Evolutionary conservation across 2,888 invertebrate species (phyloP).

Genomic region (Temnothorax unifasciatus): DNA sequence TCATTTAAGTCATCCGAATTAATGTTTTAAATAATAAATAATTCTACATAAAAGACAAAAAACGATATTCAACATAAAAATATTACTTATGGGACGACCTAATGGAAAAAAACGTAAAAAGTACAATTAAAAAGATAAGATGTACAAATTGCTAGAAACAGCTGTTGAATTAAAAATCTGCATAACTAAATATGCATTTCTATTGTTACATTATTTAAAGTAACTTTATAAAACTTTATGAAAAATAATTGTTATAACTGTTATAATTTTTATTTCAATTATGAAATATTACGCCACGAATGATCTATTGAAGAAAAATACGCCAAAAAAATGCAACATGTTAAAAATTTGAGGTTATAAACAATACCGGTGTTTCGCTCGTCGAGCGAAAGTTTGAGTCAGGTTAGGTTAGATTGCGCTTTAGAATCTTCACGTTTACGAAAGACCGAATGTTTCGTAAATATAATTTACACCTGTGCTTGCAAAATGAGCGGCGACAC

Average conservation of each 20-base stretch:
- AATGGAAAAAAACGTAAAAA: neutral
- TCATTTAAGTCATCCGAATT: neutral
- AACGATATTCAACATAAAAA: neutral
- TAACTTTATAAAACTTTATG: neutral
- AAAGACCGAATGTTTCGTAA: neutral
- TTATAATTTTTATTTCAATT: neutral
- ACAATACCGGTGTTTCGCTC: neutral
- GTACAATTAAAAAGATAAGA: neutral
- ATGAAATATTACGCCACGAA: neutral
- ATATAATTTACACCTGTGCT: neutral
- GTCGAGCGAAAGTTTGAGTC: neutral
- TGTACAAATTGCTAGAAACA: neutral
- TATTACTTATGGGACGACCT: neutral
- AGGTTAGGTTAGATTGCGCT: constrained; percentile 13
- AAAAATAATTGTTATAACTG: neutral
- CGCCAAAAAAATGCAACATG: neutral
- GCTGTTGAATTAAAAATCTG: neutral
- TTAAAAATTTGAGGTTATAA: constrained; percentile 37
- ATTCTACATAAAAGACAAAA: neutral
- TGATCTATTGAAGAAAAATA: neutral
- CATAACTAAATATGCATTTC: neutral
- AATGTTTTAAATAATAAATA: neutral
- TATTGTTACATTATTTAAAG: neutral
- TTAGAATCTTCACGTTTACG: neutral
- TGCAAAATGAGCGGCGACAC: constrained; percentile 64